Conservation (phyloP, 2,888 invertebrate species). For the Elegia similella region DNA sequence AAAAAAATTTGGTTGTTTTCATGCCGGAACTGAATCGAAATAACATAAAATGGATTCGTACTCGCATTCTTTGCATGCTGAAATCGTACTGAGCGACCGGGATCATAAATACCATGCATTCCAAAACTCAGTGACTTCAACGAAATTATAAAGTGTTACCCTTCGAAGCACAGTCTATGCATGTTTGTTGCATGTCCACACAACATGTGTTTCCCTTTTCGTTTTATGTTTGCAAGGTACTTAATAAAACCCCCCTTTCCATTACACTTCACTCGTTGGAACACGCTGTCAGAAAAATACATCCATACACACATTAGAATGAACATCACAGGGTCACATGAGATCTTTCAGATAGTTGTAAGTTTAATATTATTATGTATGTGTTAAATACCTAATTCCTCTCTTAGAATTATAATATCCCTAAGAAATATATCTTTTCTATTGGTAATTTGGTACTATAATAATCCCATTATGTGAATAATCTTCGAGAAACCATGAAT, state of each 20-base stretch:
- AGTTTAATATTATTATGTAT: not conserved
- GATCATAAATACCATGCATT: constrained; percentile 8
- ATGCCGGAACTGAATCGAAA: not conserved
- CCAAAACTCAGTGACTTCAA: not conserved
- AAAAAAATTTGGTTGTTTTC: not conserved
- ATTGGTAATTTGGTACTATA: not conserved
- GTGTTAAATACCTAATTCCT: not conserved
- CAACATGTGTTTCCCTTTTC: not conserved
- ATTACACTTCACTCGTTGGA: not conserved
- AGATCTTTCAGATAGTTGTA: not conserved
- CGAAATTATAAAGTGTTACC: not conserved
- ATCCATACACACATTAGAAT: constrained; percentile 3
- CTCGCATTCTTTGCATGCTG: constrained; percentile 8
- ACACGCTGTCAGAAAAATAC: not conserved
- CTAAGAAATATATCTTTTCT: not conserved
- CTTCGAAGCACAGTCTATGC: constrained; percentile 6
- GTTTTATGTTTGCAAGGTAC: constrained; percentile 2
- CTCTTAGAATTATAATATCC: not conserved
- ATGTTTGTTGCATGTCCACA: constrained; percentile 14
- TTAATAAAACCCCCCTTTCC: no score
- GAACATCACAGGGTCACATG: constrained; percentile 3
- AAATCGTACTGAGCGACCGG: constrained; percentile 3
- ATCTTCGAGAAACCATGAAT: not conserved
- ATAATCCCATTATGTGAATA: not conserved
- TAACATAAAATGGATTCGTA: not conserved